These are phyloP conservation scores for Oryzaephilus surinamensis DNA, from an alignment of 1,140 invertebrate genomes.

Conservation along the genomic window DNA sequence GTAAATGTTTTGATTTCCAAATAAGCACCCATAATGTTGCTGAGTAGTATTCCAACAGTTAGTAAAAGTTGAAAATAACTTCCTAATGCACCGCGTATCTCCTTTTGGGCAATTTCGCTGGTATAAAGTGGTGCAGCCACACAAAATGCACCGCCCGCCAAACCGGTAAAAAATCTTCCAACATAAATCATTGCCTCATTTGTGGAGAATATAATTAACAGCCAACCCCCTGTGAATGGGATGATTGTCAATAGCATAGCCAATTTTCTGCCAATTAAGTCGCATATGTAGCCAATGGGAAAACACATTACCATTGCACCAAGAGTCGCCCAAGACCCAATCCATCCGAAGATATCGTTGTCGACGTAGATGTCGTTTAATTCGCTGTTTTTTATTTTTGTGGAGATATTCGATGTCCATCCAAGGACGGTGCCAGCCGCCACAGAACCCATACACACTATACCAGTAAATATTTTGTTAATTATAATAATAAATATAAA, in stretches of 20 bases:
- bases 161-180: conserved; percentile 57
- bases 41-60: conserved; percentile 50
- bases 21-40: conserved; percentile 43
- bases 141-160: conserved; percentile 50
- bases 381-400: conserved; percentile 33
- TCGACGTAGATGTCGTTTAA: conserved; percentile 26
- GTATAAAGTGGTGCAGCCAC: conserved; percentile 60
- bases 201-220: conserved; percentile 49
- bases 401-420: conserved; percentile 49
- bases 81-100: conserved; percentile 57
- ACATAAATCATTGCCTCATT: conserved; percentile 48
- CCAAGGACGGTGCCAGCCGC: conserved; percentile 50
- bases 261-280: conserved; percentile 56
- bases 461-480: too few relatives aligned
- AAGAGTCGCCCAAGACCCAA: conserved; percentile 46
- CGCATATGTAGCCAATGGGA: conserved; percentile 47
- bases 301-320: conserved; percentile 52
- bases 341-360: conserved; percentile 19
- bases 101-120: conserved; percentile 57
- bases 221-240: conserved; percentile 59
- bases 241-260: conserved; percentile 52
- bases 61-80: conserved; percentile 57
- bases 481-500: too few relatives aligned
- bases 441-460: conserved; percentile 47
- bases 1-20: conserved; percentile 40